A percentile compares a stretch with the other conserved stretches of the same genome.
Evolutionary conservation across 1,140 invertebrate genomes (phyloP).

Genomic region (Bombus huntii): DNA sequence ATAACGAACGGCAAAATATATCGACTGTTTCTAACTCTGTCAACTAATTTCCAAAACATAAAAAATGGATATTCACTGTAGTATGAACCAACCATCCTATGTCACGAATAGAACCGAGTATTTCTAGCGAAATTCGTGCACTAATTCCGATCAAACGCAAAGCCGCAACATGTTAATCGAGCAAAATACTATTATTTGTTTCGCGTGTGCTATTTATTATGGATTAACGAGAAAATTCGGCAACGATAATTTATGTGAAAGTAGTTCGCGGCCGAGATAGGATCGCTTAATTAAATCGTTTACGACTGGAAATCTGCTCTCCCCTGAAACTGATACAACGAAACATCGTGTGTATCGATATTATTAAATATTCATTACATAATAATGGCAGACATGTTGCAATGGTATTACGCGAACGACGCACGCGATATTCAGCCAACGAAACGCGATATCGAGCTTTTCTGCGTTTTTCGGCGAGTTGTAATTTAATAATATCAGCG

Average conservation of each 20-base stretch:
- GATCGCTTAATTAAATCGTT: constrained; percentile 38
- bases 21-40: too few relatives aligned
- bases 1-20: too few relatives aligned
- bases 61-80: too few relatives aligned
- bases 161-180: neutral
- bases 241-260: constrained; percentile 35
- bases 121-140: neutral
- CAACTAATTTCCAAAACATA: too few relatives aligned
- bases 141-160: neutral
- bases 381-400: neutral
- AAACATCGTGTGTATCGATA: neutral
- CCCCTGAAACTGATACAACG: neutral
- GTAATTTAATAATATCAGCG: constrained; percentile 12
- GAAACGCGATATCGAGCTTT: neutral
- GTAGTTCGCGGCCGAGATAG: constrained; percentile 19
- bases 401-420: neutral
- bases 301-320: neutral
- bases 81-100: too few relatives aligned
- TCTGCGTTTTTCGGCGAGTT: neutral
- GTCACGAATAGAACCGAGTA: too few relatives aligned
- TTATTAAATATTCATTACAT: constrained; percentile 39
- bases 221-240: constrained; percentile 38
- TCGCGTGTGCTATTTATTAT: constrained; percentile 27
- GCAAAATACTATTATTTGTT: constrained; percentile 29
- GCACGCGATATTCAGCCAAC: neutral